phyloP scores from a whole-genome alignment of 1,140 invertebrate genomes.

The Kradibia gibbosae region DNA sequence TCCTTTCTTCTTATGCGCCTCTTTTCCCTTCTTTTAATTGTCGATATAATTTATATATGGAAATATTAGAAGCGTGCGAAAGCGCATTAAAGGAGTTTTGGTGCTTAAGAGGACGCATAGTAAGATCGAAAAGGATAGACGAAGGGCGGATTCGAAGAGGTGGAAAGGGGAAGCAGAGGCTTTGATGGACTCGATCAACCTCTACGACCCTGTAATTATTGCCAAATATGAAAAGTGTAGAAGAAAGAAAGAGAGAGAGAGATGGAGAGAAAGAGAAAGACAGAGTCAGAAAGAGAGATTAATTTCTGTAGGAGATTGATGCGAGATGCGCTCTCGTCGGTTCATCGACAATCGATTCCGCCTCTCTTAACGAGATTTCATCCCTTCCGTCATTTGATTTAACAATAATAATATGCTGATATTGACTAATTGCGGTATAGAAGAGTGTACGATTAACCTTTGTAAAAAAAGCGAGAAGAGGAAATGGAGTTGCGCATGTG shows the following conservation, averaged over 20 bases:
- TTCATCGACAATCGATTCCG: slow-evolving; percentile 58
- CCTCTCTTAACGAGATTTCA: slow-evolving; percentile 66
- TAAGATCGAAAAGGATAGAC: not conserved
- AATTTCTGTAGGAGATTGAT: slow-evolving; percentile 52
- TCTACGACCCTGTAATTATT: slow-evolving; percentile 67
- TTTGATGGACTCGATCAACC: slow-evolving; percentile 30
- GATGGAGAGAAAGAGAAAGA: slow-evolving; percentile 52
- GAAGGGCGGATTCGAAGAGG: not conserved
- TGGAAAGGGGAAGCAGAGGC: not conserved
- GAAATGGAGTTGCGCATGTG: slow-evolving; percentile 36
- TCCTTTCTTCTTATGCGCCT: not conserved
- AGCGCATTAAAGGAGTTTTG: slow-evolving; percentile 62
- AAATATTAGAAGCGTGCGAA: slow-evolving; percentile 72
- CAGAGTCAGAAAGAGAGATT: slow-evolving; percentile 54
- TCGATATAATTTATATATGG: slow-evolving; percentile 67
- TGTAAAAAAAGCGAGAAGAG: not conserved
- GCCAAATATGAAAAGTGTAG: slow-evolving; percentile 68
- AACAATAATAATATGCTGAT: slow-evolving; percentile 66
- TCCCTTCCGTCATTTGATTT: slow-evolving; percentile 63
- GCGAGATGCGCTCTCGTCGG: slow-evolving; percentile 39
- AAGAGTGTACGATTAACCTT: not conserved
- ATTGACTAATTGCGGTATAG: slow-evolving; percentile 62
- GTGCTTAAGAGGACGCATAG: not conserved
- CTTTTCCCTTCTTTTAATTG: slow-evolving; percentile 64
- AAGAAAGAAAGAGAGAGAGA: slow-evolving; percentile 53